A percentile compares a stretch with the other conserved stretches of the same genome.
phyloP scores from a whole-genome alignment of 2,797 vertebrate species.

The Acrocephalus scirpaceus region DNA sequence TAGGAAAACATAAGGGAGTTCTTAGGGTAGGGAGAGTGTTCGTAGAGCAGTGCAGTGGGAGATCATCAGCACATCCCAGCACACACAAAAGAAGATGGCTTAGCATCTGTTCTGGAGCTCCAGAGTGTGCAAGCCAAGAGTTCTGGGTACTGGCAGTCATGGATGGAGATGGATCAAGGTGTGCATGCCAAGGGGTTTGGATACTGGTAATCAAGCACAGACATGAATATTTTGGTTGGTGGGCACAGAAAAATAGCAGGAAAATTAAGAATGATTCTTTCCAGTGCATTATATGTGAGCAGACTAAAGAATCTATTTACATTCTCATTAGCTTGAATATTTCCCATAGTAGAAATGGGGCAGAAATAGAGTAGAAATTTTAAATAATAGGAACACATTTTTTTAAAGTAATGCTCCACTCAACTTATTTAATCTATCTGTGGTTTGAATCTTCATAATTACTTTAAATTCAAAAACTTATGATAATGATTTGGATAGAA shows the following conservation, averaged over 20 bases:
- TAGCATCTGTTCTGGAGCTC: conserved; percentile 19
- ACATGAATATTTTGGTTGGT: neutral
- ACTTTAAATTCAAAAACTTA: neutral
- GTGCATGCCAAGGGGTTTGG: neutral
- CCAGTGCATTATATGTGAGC: neutral
- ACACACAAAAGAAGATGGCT: neutral
- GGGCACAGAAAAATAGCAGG: neutral
- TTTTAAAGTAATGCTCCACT: neutral
- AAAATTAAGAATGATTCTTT: neutral
- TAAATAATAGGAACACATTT: neutral
- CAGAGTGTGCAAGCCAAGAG: neutral
- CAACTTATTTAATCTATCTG: neutral
- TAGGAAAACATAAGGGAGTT: neutral
- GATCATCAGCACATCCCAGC: neutral
- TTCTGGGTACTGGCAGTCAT: neutral
- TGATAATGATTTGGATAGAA: neutral
- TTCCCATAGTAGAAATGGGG: neutral
- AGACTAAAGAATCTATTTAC: neutral
- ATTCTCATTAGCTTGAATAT: neutral
- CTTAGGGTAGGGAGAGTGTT: neutral
- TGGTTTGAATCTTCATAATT: neutral
- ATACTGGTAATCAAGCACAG: neutral
- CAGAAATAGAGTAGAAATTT: neutral
- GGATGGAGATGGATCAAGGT: neutral
- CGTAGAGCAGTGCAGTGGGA: neutral